Percentiles rank a stretch among this genome's conserved stretches.
Evolutionary conservation across 2,888 invertebrate species (phyloP).

Genomic region (Tetragnatha montana): DNA sequence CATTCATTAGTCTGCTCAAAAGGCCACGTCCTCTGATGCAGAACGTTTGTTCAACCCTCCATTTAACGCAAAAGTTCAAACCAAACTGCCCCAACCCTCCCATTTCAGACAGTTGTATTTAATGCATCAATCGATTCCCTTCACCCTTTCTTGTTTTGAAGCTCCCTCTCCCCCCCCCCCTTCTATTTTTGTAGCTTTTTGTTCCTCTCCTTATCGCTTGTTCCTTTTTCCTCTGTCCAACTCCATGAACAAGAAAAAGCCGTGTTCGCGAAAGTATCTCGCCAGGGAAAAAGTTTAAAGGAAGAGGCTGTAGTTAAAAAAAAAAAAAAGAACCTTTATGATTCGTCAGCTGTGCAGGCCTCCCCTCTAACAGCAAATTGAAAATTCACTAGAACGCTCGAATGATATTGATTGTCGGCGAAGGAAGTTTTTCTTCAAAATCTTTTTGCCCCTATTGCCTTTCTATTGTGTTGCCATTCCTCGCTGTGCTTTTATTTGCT

Average conservation of each 20-base stretch:
- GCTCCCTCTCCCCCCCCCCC: not conserved
- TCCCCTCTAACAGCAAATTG: conserved; percentile 44
- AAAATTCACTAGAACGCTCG: conserved; percentile 42
- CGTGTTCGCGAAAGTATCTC: conserved; percentile 7
- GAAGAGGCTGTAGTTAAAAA: not conserved
- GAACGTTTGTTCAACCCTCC: no score
- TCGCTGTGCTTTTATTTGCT: conserved; percentile 18
- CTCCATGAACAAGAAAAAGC: conserved; percentile 1
- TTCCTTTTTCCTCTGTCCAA: not conserved
- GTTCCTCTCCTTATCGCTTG: not conserved
- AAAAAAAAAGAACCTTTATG: conserved; percentile 19
- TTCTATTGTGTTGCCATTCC: conserved; percentile 18
- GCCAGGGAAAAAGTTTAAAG: not conserved
- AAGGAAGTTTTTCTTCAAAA: conserved; percentile 35
- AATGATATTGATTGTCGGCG: conserved; percentile 48
- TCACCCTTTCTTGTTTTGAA: not conserved
- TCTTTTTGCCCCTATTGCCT: conserved; percentile 3
- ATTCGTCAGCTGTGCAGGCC: conserved; percentile 49
- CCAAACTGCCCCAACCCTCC: no score
- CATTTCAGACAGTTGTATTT: no score
- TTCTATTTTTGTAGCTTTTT: not conserved
- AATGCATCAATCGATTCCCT: conserved; percentile 28
- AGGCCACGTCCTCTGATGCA: no score
- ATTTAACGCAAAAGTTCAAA: no score
- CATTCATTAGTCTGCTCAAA: no score